Percentiles rank a stretch among this genome's conserved stretches.
Conservation (phyloP, 2,888 invertebrate species). For the Troides oblongomaculatus region DNA sequence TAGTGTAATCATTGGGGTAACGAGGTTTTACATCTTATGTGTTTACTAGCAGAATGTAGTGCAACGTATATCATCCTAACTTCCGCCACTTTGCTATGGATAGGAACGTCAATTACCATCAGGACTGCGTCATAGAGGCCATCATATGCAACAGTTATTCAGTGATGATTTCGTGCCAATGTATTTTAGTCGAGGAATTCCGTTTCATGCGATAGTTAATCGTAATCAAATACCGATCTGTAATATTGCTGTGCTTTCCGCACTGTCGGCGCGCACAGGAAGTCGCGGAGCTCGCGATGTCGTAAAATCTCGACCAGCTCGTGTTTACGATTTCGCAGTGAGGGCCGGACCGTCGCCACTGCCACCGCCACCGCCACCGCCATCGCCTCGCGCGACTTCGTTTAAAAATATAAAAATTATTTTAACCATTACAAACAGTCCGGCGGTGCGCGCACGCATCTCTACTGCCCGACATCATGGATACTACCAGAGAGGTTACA, state of each 20-base stretch:
- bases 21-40: too few species aligned
- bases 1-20: too few species aligned
- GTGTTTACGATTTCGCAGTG: slow-evolving; percentile 43
- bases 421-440: slow-evolving; percentile 30
- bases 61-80: too few species aligned
- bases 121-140: too few species aligned
- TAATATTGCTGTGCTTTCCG: slow-evolving; percentile 7
- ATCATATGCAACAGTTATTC: too few species aligned
- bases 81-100: too few species aligned
- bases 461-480: neutral
- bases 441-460: slow-evolving; percentile 39
- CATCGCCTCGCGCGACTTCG: slow-evolving; percentile 29
- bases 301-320: slow-evolving; percentile 47
- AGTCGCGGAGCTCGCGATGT: slow-evolving; percentile 49
- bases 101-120: too few species aligned
- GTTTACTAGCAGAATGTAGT: too few species aligned
- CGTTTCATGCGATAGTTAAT: neutral
- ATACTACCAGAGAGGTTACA: slow-evolving; percentile 19
- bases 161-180: too few species aligned
- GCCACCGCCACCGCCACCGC: too few species aligned
- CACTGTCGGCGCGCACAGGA: slow-evolving; percentile 48
- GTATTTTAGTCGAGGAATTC: neutral
- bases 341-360: too few species aligned
- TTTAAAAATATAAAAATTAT: slow-evolving; percentile 24
- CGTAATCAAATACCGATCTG: too few species aligned